Base-by-base conservation (phyloP, 2,113 vertebrate genomes). In the Procapra przewalskii region DNA sequence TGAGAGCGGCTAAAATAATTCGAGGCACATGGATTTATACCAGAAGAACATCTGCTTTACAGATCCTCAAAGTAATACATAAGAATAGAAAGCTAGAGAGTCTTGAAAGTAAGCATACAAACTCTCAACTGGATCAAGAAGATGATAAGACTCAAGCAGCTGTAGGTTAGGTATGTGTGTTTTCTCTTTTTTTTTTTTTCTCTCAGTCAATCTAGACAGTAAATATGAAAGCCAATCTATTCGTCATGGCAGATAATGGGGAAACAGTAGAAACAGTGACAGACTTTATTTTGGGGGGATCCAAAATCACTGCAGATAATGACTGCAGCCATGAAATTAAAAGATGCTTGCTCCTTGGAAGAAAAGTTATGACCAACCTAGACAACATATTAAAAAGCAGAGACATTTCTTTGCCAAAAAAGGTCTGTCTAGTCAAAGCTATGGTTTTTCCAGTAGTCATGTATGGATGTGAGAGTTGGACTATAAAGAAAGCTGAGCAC, bases 11-110 rank as follows among this genome's bases (percentile, higher is more conserved):
- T 62, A 89, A 97, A 93, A 96, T 89, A 91, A 97, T 93, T 94
- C 7, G 11, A 97, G 82, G 48, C 88, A 52, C 81, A 79, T 67
- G 23, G 50, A 91, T 92, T 94, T 88, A 75, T 31, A 95, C 48
- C 93, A 96, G 83, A 77, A 79, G 40, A 93, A 92, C 96, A 98
- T 98, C 96, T 98, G 96, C 59, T 91, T 84, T 90, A 85, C 96
- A 97, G 95, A 97, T 82, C n/a, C 85, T 89, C 81, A 89, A 21
- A 25, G 19, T 54, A 33, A 54, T 31, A 57, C 45, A 21, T 79
- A 79, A 81, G 82, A 91, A 85, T 1, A 95, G 57, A 93, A 87
- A 80, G n/a, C 59, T 48, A 36, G 25, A 71, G 33, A 75, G 25
- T 94, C 90, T 93, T 80, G 64, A 95, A 97, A 92, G 29, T 86